Evolutionary conservation across 1,140 invertebrate species (phyloP), one percentile per base, ranked within the genome.

Genomic region (Oppia nitens): DNA sequence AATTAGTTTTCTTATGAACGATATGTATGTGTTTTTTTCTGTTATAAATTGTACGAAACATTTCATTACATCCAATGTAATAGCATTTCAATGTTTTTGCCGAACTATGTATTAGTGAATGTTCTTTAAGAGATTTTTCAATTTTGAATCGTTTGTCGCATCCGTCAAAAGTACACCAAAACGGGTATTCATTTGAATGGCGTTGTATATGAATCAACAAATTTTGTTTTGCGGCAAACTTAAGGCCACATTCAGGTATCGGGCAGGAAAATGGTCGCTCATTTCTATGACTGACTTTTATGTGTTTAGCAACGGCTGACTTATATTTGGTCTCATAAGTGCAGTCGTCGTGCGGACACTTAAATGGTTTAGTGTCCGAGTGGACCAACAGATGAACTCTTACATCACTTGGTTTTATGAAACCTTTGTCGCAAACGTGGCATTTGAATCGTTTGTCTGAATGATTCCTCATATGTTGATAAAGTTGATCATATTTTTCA

Each of bases 131-230:
- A 45, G 82, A 83, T 65, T 83, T 83, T n/a, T 80, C 82, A 4
- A 81, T 83, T 0, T 81, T 83, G 65, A 84, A 84, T 2, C 80
- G 78, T 63, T 79, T 73, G 24, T 76, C 76, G 69, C 82, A 84
- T 24, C 78, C 79, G 52, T 76, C 75, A 66, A 71, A 74, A 14
- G 73, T 70, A 71, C 82, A 84, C 59, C 76, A 71, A 65, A 83
- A 83, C 12, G 82, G 82, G 53, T 80, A 72, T 67, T 83, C 81
- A 0, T 76, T 75, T 77, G 55, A 48, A 65, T 57, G 56, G 20
- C 50, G 48, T 9, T 20, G 1, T 24, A 21, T 3, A 27, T 57
- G 56, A n/a, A 57, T 3, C 12, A 49, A 1, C 2, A 51, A 24
- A 14, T 45, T 3, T 1, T n/a, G 27, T 21, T n/a, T 20, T 24